Conservation (phyloP, 2,888 invertebrate genomes). For the Sinohyriopsis cumingii region DNA sequence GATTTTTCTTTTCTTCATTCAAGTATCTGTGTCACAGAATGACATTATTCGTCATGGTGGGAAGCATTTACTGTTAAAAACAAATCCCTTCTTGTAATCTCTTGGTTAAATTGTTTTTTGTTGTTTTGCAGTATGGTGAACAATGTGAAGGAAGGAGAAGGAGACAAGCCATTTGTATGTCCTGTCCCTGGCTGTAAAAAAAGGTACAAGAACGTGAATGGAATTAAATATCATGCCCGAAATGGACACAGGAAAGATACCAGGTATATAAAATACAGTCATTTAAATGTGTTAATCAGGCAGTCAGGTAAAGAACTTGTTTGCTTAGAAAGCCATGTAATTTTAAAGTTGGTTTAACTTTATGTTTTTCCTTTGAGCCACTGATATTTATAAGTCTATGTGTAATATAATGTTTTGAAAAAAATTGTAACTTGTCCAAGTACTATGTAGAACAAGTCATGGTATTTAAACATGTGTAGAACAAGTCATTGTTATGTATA, state of each 20-base stretch:
- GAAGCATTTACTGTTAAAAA: neutral
- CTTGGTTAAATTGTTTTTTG: constrained; percentile 1
- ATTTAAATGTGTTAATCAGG: neutral
- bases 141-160: constrained; percentile 64
- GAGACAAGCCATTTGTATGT: constrained; percentile 87
- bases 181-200: constrained; percentile 90
- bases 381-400: too few species aligned
- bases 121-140: constrained; percentile 56
- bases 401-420: too few species aligned
- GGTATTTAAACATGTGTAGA: too few species aligned
- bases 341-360: too few species aligned
- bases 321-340: too few species aligned
- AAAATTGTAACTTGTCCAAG: too few species aligned
- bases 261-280: constrained; percentile 75
- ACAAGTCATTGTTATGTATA: too few species aligned
- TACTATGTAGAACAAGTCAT: too few species aligned
- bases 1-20: too few species aligned
- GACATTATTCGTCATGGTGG: too few species aligned
- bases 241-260: constrained; percentile 89
- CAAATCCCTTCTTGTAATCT: neutral
- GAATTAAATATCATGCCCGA: constrained; percentile 90
- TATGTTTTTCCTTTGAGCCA: too few species aligned
- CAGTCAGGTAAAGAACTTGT: neutral
- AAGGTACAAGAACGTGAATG: constrained; percentile 90
- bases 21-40: too few species aligned